Conservation (phyloP, 1,140 invertebrate genomes). For the Onthophagus taurus region DNA sequence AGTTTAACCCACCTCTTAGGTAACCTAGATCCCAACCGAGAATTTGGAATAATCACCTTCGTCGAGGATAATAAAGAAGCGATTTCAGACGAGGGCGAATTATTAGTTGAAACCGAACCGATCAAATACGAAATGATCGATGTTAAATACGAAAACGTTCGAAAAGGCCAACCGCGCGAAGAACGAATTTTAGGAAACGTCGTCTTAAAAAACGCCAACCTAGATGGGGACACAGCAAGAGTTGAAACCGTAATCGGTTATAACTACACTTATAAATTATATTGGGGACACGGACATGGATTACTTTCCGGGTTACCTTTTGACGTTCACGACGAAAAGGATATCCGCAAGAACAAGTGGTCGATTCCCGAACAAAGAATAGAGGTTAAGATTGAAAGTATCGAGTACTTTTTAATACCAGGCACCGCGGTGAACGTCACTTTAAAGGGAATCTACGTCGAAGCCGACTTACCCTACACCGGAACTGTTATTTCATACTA, state of each 20-base stretch:
- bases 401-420: constrained; percentile 53
- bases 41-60: constrained; percentile 55
- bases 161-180: constrained; percentile 45
- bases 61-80: constrained; percentile 49
- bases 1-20: constrained; percentile 52
- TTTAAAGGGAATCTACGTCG: constrained; percentile 58
- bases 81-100: constrained; percentile 54
- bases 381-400: constrained; percentile 32
- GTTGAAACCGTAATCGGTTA: constrained; percentile 63
- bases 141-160: constrained; percentile 51
- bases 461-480: constrained; percentile 60
- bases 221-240: constrained; percentile 34
- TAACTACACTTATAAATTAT: constrained; percentile 54
- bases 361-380: constrained; percentile 50
- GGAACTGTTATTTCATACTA: constrained; percentile 61
- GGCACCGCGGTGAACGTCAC: constrained; percentile 73
- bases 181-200: constrained; percentile 47
- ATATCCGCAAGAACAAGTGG: constrained; percentile 55
- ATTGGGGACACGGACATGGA: constrained; percentile 69
- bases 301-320: constrained; percentile 65
- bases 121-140: constrained; percentile 59
- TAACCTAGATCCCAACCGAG: constrained; percentile 50
- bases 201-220: constrained; percentile 50
- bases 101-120: constrained; percentile 69
- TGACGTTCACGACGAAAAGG: constrained; percentile 51